Evolutionary conservation across 2,797 vertebrate genomes (phyloP), one percentile per base, ranked within the genome.

Genomic region (Bufotes viridis): DNA sequence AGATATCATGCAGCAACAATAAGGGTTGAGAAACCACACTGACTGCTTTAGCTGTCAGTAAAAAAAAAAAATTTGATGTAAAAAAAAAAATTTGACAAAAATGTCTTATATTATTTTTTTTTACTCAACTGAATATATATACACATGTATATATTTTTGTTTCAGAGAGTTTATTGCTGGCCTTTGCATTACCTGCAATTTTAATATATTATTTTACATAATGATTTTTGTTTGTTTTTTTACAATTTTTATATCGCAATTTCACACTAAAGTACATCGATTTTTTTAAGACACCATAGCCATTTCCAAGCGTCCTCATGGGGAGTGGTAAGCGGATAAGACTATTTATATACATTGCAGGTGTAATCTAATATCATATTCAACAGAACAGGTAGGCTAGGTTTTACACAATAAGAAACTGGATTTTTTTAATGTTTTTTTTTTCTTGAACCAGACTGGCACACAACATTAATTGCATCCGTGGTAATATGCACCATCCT

Each of bases 401-500:
- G 95, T 94, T 94, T 95, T 94, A 92, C 92, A 94, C 17, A 51
- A 93, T 91, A 94, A 95, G 92, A 94, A 95, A 95, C 75, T 92
- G 92, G 94, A 95, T 94, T 93, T 78, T 75, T 75, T 49, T 69
- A 2, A 17, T 94, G 94, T 92, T 95, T 61, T 80, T 80, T 42
- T 81, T 81, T 67, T 63, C 94, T 94, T 92, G 95, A 96, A 96
- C 95, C 95, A 96, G 95, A 97, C 96, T 96, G 97, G 97, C 96
- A 97, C 95, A 93, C 94, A 94, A 97, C 96, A 97, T 96, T 97
- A 96, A 97, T 97, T 98, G 97, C 97, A 98, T 97, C 96, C 96
- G 96, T 95, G 94, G 96, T 95, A 96, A 97, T 97, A 96, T 97
- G 96, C 96, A 97, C 96, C 95, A 96, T 95, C 95, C 96, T 96